Percentiles rank a stretch among this genome's conserved stretches.
These are phyloP conservation scores for Leucozona laternaria DNA, from an alignment of 2,888 invertebrate species.

Conservation along the genomic window DNA sequence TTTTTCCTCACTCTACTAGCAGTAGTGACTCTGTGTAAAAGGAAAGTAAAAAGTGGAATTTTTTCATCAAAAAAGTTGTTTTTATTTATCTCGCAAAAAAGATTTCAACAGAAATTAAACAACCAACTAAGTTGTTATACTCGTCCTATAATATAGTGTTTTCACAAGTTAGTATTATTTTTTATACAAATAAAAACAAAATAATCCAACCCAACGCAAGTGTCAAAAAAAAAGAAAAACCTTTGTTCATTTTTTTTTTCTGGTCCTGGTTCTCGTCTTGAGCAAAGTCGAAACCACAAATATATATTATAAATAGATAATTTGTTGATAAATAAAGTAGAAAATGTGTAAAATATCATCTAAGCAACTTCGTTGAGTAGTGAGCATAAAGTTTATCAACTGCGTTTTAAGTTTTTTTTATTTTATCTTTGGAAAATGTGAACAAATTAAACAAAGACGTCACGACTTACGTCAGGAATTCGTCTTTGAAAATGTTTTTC, in stretches of 20 bases:
- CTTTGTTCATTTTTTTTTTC: conserved; percentile 61
- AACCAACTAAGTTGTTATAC: conserved; percentile 6
- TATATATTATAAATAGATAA: conserved; percentile 38
- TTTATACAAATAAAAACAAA: conserved; percentile 15
- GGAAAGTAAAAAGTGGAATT: conserved; percentile 57
- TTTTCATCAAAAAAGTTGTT: conserved; percentile 35
- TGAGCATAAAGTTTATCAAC: conserved; percentile 12
- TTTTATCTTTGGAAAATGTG: conserved; percentile 11
- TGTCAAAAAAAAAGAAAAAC: conserved; percentile 62
- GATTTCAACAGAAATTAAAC: conserved; percentile 20
- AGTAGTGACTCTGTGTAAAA: conserved; percentile 49
- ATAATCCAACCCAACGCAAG: conserved; percentile 41
- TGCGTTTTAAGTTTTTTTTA: conserved; percentile 51
- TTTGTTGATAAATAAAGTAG: conserved; percentile 58
- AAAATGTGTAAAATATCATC: conserved; percentile 29
- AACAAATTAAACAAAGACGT: conserved; percentile 60
- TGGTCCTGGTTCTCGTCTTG: background rate
- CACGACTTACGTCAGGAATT: conserved; percentile 72
- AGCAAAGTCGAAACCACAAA: background rate
- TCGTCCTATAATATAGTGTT: conserved; percentile 21
- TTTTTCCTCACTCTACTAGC: conserved; percentile 50
- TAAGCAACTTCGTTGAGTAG: background rate
- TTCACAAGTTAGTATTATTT: conserved; percentile 56
- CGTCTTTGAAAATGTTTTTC: conserved; percentile 22
- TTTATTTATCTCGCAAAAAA: conserved; percentile 58